A percentile compares a stretch with the other conserved stretches of the same genome.
Conservation (phyloP, 2,797 vertebrate species). For the Sardinella longiceps region DNA sequence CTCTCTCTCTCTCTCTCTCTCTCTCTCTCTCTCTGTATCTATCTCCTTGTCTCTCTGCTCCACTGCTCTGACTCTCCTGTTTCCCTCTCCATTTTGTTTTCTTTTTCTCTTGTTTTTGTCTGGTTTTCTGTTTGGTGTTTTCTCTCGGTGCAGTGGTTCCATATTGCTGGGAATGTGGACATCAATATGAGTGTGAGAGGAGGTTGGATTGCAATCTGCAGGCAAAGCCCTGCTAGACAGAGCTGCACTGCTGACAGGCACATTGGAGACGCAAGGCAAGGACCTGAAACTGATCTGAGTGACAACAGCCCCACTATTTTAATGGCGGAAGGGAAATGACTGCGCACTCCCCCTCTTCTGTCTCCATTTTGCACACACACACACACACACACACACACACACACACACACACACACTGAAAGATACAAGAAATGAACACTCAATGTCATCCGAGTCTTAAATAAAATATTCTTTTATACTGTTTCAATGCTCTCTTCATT, state of each 20-base stretch:
- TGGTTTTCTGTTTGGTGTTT: not conserved
- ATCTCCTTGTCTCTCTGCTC: not conserved
- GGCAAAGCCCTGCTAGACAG: not conserved
- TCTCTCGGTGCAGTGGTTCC: not conserved
- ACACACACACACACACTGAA: not conserved
- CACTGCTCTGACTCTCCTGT: constrained; percentile 34
- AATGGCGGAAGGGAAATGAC: not conserved
- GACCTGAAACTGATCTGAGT: not conserved
- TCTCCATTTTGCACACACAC: not conserved
- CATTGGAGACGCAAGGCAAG: not conserved
- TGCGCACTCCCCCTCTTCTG: not conserved
- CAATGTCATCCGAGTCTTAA: constrained; percentile 35
- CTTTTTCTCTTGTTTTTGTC: not conserved
- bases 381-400: not conserved
- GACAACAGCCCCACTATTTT: constrained; percentile 4
- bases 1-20: not conserved
- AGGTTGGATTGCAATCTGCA: not conserved
- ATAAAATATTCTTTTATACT: constrained; percentile 65
- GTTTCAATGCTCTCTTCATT: constrained; percentile 54
- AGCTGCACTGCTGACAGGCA: not conserved
- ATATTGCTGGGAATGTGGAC: not conserved
- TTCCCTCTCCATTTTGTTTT: not conserved
- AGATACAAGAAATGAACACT: not conserved
- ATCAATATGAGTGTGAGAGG: not conserved
- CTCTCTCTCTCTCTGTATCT: too few relatives aligned